Conservation (phyloP, 2,797 vertebrate species). For the Geotrypetes seraphini region DNA sequence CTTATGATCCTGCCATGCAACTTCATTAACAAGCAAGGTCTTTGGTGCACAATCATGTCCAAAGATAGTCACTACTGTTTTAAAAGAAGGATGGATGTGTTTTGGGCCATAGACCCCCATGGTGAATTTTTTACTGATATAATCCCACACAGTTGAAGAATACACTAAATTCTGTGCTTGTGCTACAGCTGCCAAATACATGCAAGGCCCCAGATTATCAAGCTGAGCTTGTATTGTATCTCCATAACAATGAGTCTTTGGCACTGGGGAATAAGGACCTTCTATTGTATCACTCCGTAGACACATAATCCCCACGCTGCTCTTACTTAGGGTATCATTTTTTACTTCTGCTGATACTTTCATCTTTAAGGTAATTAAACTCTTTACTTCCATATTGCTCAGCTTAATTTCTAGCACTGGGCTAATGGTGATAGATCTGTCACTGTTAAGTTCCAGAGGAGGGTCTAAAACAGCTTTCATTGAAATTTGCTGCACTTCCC, state of each 20-base stretch:
- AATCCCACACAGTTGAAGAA: conserved; percentile 81
- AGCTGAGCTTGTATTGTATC: conserved; percentile 84
- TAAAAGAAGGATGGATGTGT: conserved; percentile 93
- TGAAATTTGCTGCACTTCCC: conserved; percentile 85
- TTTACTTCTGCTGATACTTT: conserved; percentile 75
- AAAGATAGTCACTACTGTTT: conserved; percentile 84
- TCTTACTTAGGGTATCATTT: conserved; percentile 50
- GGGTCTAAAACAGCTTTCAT: conserved; percentile 88
- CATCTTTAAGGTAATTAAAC: conserved; percentile 77
- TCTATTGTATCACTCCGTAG: conserved; percentile 82
- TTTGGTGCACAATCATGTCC: conserved; percentile 89
- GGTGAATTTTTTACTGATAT: conserved; percentile 78
- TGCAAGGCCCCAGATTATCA: conserved; percentile 83
- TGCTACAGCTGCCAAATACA: conserved; percentile 79
- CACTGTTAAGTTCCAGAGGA: conserved; percentile 82
- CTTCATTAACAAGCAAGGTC: conserved; percentile 77
- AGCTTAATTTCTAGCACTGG: conserved; percentile 88
- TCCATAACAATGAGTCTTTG: conserved; percentile 66
- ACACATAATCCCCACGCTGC: conserved; percentile 69
- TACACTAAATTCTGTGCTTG: conserved; percentile 62
- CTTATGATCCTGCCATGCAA: conserved; percentile 58
- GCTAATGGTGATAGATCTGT: conserved; percentile 77
- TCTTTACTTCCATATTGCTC: conserved; percentile 84
- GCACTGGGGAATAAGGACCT: conserved; percentile 71
- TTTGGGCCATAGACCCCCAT: conserved; percentile 89